Evolutionary conservation across 2,797 vertebrate species (phyloP).

Genomic region (Leptodactylus fallax): DNA sequence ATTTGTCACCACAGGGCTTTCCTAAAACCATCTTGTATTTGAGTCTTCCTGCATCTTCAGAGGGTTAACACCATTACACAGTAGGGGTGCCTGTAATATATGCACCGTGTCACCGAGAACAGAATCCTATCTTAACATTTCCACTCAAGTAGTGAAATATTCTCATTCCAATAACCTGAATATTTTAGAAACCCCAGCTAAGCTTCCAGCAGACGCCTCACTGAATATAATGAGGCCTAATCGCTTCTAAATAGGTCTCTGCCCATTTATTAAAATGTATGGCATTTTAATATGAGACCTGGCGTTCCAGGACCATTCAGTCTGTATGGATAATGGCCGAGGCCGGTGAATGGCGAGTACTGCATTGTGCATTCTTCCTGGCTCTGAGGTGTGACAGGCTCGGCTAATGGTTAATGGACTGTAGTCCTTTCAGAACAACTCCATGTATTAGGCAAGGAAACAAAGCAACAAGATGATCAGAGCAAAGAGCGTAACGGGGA

Average conservation of each 20-base stretch:
- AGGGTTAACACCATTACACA: not conserved
- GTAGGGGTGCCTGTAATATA: not conserved
- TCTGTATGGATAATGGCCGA: slow-evolving; percentile 29
- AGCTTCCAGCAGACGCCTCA: not conserved
- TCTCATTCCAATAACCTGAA: slow-evolving; percentile 1
- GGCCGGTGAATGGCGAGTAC: slow-evolving; percentile 46
- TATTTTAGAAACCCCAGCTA: not conserved
- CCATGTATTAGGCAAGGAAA: slow-evolving; percentile 42
- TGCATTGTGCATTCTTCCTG: slow-evolving; percentile 45
- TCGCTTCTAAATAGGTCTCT: not conserved
- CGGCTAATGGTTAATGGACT: slow-evolving; percentile 58
- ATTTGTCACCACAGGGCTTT: not conserved
- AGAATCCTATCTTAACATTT: not conserved
- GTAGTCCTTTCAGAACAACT: slow-evolving; percentile 46
- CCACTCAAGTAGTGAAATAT: not conserved
- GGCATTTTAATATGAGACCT: slow-evolving; percentile 14
- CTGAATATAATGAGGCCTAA: slow-evolving; percentile 1
- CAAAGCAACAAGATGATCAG: slow-evolving; percentile 44
- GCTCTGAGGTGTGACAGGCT: slow-evolving; percentile 55
- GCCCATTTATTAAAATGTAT: slow-evolving; percentile 6
- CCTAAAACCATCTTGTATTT: not conserved
- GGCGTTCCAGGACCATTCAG: slow-evolving; percentile 10
- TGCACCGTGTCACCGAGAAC: not conserved
- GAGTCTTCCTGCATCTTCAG: not conserved
- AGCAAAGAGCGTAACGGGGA: slow-evolving; percentile 41